Percentiles rank a stretch among this genome's conserved stretches.
Evolutionary conservation across 2,888 invertebrate genomes (phyloP).

Genomic region (Aphrophora alni): DNA sequence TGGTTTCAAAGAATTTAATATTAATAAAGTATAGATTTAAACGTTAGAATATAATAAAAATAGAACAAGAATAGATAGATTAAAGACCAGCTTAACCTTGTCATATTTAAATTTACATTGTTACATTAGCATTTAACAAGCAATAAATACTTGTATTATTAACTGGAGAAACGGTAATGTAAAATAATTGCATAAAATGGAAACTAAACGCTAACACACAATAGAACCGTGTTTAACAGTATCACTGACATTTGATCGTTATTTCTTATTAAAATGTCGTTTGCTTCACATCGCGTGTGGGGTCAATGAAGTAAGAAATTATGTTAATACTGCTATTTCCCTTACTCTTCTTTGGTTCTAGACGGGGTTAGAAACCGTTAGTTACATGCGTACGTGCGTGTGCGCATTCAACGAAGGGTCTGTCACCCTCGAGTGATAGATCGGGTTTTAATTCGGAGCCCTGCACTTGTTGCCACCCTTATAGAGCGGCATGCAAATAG

Average conservation of each 20-base stretch:
- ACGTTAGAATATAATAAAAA: too few species aligned
- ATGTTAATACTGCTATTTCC: slow-evolving; percentile 2
- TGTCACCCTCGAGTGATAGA: slow-evolving; percentile 4
- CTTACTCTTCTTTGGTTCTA: background rate
- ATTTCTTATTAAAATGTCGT: background rate
- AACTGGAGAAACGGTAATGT: too few species aligned
- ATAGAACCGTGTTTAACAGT: background rate
- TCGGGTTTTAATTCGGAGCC: slow-evolving; percentile 2
- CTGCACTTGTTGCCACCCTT: slow-evolving; percentile 6
- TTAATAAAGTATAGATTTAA: too few species aligned
- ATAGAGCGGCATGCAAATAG: background rate
- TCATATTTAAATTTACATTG: too few species aligned
- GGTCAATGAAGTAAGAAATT: background rate
- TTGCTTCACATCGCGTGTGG: background rate
- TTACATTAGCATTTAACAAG: too few species aligned
- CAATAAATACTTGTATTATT: too few species aligned
- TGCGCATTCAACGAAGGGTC: background rate
- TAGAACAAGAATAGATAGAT: too few species aligned
- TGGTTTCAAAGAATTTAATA: too few species aligned
- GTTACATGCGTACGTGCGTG: slow-evolving; percentile 6
- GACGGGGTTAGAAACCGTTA: background rate
- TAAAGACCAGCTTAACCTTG: too few species aligned
- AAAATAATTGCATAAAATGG: background rate
- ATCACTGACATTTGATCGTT: background rate
- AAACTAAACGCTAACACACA: background rate